A percentile compares a stretch with the other conserved stretches of the same genome.
phyloP scores from a whole-genome alignment of 2,797 vertebrate species.

The Pseudotriccus pelzelni region DNA sequence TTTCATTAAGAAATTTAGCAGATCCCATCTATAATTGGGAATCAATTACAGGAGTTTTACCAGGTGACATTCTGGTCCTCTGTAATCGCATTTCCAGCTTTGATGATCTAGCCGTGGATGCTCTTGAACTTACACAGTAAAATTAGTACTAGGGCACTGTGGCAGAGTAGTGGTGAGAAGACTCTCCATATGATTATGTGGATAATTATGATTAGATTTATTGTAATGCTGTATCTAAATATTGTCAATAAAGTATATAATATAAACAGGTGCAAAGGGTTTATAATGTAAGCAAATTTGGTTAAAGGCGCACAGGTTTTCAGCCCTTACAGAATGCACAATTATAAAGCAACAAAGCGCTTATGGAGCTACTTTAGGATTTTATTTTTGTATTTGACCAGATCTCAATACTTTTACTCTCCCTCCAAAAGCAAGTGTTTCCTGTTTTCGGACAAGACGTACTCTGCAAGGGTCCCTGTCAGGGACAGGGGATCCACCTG shows the following conservation, averaged over 20 bases:
- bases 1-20: not conserved
- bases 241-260: not conserved
- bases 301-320: not conserved
- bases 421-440: not conserved
- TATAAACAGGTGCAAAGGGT: not conserved
- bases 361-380: not conserved
- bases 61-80: not conserved
- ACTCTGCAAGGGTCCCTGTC: too few species aligned
- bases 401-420: not conserved
- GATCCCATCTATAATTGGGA: not conserved
- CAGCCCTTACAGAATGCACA: not conserved
- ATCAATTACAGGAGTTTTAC: not conserved
- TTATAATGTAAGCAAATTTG: not conserved
- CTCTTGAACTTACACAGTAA: not conserved
- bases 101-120: not conserved
- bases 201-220: not conserved
- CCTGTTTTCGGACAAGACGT: accelerated
- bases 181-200: too few species aligned
- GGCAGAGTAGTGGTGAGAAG: not conserved
- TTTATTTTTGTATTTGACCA: not conserved
- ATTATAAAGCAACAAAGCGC: not conserved
- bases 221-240: not conserved
- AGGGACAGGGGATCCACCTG: not conserved
- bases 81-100: not conserved
- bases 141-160: not conserved